These are phyloP conservation scores for Osedax fenrisi DNA, from an alignment of 2,888 invertebrate species.

Conservation along the genomic window DNA sequence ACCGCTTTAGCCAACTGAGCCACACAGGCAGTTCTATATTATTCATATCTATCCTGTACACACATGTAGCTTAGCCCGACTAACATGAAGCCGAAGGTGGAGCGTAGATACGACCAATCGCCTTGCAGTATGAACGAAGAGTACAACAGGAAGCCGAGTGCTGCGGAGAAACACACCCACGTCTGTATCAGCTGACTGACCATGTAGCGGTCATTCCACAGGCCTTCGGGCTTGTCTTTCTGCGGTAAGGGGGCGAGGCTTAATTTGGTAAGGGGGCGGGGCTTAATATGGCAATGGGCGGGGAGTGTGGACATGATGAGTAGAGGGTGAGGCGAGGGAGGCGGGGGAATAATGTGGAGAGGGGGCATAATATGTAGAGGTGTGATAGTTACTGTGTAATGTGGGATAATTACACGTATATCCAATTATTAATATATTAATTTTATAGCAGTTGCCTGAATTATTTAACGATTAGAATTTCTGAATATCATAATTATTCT, in stretches of 20 bases:
- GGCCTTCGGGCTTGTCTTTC: not conserved
- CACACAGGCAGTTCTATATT: too few species aligned
- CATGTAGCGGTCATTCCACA: not conserved
- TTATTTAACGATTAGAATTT: too few species aligned
- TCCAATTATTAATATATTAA: too few species aligned
- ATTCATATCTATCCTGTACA: too few species aligned
- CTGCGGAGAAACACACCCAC: conserved; percentile 20
- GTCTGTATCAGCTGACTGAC: conserved; percentile 32
- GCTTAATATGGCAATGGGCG: not conserved
- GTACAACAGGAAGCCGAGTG: conserved; percentile 55
- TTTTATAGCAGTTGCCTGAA: too few species aligned
- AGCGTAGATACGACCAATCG: conserved; percentile 54
- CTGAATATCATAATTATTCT: too few species aligned
- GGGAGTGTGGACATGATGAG: not conserved
- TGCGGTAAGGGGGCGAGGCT: not conserved
- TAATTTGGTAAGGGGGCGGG: too few species aligned
- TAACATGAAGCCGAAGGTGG: conserved; percentile 72
- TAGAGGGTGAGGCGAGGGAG: not conserved
- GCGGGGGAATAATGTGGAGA: not conserved
- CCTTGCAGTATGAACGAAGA: conserved; percentile 58
- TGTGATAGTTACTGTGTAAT: not conserved
- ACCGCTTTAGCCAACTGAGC: too few species aligned
- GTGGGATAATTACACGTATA: too few species aligned
- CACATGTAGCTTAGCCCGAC: too few species aligned
- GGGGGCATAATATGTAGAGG: not conserved